Conservation (phyloP, 64 coral and sea anemone genomes). For the Trachythela sp. region DNA sequence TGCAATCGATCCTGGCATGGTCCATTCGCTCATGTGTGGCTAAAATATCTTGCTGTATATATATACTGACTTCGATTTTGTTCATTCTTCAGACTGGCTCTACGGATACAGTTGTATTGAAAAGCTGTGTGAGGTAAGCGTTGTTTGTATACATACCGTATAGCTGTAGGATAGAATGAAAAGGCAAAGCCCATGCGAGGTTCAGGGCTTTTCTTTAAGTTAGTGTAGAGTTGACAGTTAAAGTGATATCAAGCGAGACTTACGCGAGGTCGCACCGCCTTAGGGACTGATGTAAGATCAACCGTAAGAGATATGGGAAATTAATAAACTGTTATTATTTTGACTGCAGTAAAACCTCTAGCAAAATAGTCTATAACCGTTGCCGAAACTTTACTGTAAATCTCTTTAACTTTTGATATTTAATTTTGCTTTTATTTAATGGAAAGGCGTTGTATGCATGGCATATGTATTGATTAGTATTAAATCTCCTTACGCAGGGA, state of each 20-base stretch:
- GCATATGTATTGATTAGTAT: background rate
- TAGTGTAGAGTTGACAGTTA: background rate
- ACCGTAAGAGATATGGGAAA: background rate
- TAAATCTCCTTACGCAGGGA: background rate
- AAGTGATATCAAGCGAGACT: background rate
- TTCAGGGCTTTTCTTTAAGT: background rate
- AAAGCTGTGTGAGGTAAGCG: slow-evolving; percentile 15
- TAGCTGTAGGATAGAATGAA: no score
- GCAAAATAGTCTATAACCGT: background rate
- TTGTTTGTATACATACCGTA: background rate
- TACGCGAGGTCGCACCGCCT: background rate
- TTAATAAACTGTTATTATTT: background rate
- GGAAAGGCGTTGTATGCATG: background rate
- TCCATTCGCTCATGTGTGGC: background rate
- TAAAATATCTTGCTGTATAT: background rate
- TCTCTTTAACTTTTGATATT: background rate
- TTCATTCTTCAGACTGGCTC: slow-evolving; percentile 4
- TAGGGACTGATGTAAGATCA: background rate
- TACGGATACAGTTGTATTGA: slow-evolving; percentile 5
- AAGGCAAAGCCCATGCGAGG: no score
- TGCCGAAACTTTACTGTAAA: background rate
- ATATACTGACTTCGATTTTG: background rate
- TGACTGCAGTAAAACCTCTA: background rate
- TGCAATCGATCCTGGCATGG: background rate
- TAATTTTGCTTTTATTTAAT: background rate